Evolutionary conservation across 1,140 invertebrate species (phyloP), one percentile per base, ranked within the genome.

Genomic region (Papilio machaon): DNA sequence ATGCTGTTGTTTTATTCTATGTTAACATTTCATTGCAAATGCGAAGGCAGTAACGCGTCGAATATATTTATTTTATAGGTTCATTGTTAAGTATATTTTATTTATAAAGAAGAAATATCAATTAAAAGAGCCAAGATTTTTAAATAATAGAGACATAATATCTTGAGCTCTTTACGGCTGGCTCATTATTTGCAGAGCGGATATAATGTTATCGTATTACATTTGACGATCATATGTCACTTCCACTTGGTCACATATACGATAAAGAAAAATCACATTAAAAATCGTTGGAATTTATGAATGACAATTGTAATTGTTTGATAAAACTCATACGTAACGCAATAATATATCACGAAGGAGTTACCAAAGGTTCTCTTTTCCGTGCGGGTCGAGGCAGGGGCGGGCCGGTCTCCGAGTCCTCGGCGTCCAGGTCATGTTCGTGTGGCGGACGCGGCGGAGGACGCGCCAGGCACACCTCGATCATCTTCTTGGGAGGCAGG

Each of bases 401-500:
- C 9, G 96, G 97, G 30, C 92, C 95, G 35, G 91, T 90, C 15
- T 94, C 91, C 38, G 85, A 75, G 49, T 86, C 54, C 58, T 95
- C 87, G 13, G 75, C 95, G 54, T 96, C 95, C 85, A 96, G 96
- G 84, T 97, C 96, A 84, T 96, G 96, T 35, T 89, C 95, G 82
- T 96, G 95, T 10, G 96, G 96, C 49, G 96, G 96, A 74, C 96
- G 95, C 2, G 96, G 96, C 2, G 96, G 97, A 0, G 97, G 96
- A 10, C 86, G 81, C 15, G 95, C 10, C 95, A 95, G 10, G 95
- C 84, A 86, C 8, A 85, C 49, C 15, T 91, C 89, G 5, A 80
- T 86, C 2, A 97, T 95, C 87, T 98, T 98, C 91, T 98, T 98
- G 0, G 98, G 98, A 4, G 97, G 97, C 80, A 98, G 94, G 1